phyloP scores from a whole-genome alignment of 2,113 vertebrate species.

The Ceuthmochares aereus region DNA sequence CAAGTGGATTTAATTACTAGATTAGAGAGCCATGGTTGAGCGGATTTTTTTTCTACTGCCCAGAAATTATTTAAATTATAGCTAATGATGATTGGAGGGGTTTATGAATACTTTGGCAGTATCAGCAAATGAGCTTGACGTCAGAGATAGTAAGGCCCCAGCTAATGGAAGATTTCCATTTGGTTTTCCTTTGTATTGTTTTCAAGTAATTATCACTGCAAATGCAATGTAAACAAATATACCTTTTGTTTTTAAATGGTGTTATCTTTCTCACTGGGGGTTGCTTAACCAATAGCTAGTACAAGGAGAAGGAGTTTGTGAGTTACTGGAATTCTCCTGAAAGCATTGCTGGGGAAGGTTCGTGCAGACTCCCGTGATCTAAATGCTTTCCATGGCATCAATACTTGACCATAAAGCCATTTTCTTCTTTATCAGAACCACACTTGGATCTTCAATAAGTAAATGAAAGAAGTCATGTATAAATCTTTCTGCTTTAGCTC shows the following conservation, averaged over 20 bases:
- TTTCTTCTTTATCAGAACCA: not conserved
- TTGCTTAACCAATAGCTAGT: not conserved
- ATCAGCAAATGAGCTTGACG: not conserved
- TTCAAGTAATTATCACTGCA: not conserved
- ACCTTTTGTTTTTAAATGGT: not conserved
- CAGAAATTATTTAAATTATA: conserved; percentile 13
- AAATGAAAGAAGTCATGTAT: not conserved
- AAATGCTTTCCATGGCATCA: rapidly evolving
- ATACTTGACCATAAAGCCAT: not conserved
- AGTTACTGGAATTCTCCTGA: rapidly evolving
- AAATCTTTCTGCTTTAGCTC: not conserved
- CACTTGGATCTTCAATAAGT: not conserved
- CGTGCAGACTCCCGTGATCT: not conserved
- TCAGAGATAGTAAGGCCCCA: not conserved
- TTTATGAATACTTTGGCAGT: not conserved
- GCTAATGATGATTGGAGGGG: not conserved
- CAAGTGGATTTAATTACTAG: conserved; percentile 13
- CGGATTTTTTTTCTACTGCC: not conserved
- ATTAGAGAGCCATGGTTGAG: not conserved
- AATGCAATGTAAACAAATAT: not conserved
- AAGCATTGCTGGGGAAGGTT: not conserved
- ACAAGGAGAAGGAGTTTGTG: not conserved
- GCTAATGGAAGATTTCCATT: not conserved
- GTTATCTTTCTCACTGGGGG: not conserved
- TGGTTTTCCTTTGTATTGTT: not conserved